phyloP scores from a whole-genome alignment of 2,113 vertebrate species.

The Eidolon helvum region DNA sequence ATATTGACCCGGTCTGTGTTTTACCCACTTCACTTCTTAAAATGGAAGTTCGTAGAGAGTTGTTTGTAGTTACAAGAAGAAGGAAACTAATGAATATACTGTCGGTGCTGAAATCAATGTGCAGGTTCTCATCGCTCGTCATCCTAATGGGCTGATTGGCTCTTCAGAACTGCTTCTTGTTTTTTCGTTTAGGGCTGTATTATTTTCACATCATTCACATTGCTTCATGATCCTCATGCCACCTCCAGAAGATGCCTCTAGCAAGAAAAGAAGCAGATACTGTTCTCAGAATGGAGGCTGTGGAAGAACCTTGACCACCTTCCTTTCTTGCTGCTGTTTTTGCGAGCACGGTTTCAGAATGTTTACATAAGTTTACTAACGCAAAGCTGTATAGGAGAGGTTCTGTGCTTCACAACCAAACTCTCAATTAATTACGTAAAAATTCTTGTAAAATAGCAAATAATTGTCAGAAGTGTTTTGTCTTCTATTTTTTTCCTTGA shows the following conservation, averaged over 20 bases:
- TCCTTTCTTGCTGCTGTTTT: not conserved
- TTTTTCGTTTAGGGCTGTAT: conserved; percentile 56
- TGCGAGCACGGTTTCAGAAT: not conserved
- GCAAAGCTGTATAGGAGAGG: not conserved
- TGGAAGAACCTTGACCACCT: not conserved
- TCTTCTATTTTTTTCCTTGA: not conserved
- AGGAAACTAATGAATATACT: not conserved
- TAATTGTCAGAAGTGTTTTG: conserved; percentile 66
- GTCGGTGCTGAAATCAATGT: not conserved
- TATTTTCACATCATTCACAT: conserved; percentile 34
- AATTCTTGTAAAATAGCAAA: conserved; percentile 51
- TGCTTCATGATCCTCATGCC: not conserved
- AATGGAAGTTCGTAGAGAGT: not conserved
- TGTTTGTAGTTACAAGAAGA: not conserved
- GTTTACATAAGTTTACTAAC: not conserved
- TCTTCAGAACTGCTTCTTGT: not conserved
- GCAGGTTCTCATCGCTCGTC: not conserved
- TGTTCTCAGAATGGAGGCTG: not conserved
- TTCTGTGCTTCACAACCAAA: not conserved
- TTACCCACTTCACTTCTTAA: not conserved
- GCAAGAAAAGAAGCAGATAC: not conserved
- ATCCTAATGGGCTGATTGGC: not conserved
- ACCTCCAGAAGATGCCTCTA: not conserved
- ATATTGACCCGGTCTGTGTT: not conserved
- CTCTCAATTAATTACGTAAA: conserved; percentile 70